Conservation (phyloP, 2,113 vertebrate species). For the Corythornis madagascariensis region DNA sequence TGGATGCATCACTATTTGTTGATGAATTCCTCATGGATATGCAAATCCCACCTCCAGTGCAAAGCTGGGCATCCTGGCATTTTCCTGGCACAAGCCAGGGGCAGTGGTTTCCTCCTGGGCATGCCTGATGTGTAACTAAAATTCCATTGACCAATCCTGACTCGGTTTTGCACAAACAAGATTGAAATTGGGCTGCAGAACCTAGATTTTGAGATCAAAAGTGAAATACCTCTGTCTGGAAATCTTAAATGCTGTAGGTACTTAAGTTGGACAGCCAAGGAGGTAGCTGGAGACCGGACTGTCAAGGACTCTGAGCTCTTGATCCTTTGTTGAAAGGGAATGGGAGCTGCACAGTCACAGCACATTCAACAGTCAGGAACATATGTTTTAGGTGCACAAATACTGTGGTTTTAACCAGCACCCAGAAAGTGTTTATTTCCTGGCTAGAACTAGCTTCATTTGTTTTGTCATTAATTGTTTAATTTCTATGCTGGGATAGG, state of each 20-base stretch:
- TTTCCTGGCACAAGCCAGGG: background rate
- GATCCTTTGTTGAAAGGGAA: background rate
- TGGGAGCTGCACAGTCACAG: background rate
- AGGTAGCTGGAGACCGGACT: background rate
- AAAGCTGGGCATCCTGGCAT: background rate
- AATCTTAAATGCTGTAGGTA: background rate
- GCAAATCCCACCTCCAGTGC: background rate
- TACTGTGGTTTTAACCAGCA: background rate
- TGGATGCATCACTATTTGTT: background rate
- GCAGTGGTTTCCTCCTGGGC: background rate
- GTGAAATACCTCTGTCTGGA: background rate
- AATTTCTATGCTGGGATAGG: background rate
- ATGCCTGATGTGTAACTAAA: background rate
- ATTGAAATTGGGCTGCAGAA: background rate
- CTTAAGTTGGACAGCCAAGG: background rate
- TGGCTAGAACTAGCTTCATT: background rate
- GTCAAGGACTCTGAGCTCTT: background rate
- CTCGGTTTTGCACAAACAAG: background rate
- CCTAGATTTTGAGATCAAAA: background rate
- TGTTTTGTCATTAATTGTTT: slow-evolving; percentile 14
- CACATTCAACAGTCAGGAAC: background rate
- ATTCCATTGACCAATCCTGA: background rate
- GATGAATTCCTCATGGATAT: background rate
- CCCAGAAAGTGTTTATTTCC: background rate
- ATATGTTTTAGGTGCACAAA: background rate